These are phyloP conservation scores for Campopleginae sp. DNA, from an alignment of 2,888 invertebrate genomes.

Conservation along the genomic window DNA sequence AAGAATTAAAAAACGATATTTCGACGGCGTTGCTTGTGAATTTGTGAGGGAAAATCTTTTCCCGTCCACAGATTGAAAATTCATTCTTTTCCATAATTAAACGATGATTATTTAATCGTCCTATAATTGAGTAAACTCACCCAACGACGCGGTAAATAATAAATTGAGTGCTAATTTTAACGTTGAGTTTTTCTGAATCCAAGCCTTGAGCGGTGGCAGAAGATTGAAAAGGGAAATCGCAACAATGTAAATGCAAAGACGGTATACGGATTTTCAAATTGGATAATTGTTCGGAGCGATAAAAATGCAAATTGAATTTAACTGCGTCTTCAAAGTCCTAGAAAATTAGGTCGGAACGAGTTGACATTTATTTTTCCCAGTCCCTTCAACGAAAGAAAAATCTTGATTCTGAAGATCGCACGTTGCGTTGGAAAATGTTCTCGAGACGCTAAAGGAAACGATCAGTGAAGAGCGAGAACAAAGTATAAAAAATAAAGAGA, in stretches of 20 bases:
- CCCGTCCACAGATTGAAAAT: neutral
- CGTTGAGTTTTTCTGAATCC: neutral
- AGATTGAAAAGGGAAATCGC: neutral
- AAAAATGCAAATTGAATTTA: slow-evolving; percentile 9
- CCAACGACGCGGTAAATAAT: neutral
- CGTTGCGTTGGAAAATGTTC: slow-evolving; percentile 9
- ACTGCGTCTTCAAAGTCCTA: neutral
- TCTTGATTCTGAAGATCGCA: slow-evolving; percentile 17
- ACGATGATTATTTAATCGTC: neutral
- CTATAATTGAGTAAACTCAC: neutral
- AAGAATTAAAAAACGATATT: slow-evolving; percentile 9
- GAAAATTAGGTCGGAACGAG: neutral
- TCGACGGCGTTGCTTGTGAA: slow-evolving; percentile 38
- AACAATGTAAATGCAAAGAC: neutral
- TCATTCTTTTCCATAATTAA: no score
- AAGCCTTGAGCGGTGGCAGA: neutral
- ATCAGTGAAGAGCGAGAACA: neutral
- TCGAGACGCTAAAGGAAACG: slow-evolving; percentile 2
- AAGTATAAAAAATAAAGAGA: slow-evolving; percentile 14
- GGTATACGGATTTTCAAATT: slow-evolving; percentile 1
- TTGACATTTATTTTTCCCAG: slow-evolving; percentile 7
- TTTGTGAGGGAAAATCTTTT: slow-evolving; percentile 20
- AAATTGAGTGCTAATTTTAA: neutral
- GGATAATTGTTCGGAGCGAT: neutral
- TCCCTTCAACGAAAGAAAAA: neutral